These are phyloP conservation scores for Platysteira castanea DNA, from an alignment of 2,113 vertebrate species.

Conservation along the genomic window DNA sequence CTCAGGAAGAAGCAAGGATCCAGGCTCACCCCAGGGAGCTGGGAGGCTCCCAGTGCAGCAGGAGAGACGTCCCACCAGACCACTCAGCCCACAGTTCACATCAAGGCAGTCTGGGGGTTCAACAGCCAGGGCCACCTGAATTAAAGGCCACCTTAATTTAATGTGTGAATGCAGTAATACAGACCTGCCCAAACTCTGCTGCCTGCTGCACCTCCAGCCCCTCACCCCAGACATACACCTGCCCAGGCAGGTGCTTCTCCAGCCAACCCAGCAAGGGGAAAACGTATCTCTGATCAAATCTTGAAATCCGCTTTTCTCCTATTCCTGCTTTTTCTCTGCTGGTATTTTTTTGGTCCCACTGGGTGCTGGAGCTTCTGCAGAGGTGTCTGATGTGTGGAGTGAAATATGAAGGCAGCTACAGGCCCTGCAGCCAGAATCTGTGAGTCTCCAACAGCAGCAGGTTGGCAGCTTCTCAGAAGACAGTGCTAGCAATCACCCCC, in stretches of 20 bases:
- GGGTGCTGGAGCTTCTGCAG: neutral
- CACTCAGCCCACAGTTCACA: fast-evolving
- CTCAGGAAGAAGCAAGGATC: neutral
- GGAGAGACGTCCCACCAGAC: neutral
- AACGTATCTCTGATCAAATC: neutral
- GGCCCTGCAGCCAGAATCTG: neutral
- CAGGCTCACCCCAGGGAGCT: neutral
- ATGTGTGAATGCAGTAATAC: neutral
- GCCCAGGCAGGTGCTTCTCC: neutral
- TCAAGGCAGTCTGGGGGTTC: neutral
- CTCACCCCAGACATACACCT: neutral
- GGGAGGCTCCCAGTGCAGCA: neutral
- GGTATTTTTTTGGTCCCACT: neutral
- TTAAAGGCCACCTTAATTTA: neutral
- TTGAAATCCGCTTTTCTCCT: neutral
- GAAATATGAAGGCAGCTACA: neutral
- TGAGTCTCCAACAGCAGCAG: neutral
- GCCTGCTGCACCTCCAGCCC: neutral
- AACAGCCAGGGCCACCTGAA: neutral
- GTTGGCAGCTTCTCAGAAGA: neutral
- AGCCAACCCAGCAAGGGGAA: fast-evolving
- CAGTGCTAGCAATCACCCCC: neutral
- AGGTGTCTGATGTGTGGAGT: neutral
- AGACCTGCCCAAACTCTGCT: neutral
- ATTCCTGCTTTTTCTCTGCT: neutral